Conservation (phyloP, 2,797 vertebrate species). For the Diceros bicornis region DNA sequence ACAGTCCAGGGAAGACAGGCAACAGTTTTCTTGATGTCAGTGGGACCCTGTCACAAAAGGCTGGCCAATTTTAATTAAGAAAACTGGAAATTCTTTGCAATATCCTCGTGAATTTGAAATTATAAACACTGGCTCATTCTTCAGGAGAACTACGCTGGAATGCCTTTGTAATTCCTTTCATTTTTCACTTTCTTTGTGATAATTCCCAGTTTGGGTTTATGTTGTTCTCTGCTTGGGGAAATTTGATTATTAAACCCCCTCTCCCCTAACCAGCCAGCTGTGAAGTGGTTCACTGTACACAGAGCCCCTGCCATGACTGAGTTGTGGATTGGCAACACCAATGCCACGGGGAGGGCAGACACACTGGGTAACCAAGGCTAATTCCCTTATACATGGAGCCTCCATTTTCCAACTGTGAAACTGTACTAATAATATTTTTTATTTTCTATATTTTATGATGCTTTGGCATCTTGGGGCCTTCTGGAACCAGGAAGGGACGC, state of each 20-base stretch:
- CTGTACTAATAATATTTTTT: not conserved
- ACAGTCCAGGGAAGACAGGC: not conserved
- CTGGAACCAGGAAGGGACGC: not conserved
- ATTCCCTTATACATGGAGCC: not conserved
- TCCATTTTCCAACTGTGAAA: not conserved
- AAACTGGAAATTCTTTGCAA: not conserved
- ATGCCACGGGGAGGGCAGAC: not conserved
- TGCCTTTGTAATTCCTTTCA: not conserved
- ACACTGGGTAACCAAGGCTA: not conserved
- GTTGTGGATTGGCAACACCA: not conserved
- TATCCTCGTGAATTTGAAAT: not conserved
- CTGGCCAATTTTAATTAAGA: not conserved
- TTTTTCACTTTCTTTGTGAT: not conserved
- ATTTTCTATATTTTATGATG: not conserved
- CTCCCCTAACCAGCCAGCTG: not conserved
- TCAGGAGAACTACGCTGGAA: not conserved
- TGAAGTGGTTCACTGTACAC: not conserved
- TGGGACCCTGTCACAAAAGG: not conserved
- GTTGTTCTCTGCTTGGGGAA: not conserved
- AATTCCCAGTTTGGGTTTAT: not conserved
- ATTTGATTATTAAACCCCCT: not conserved
- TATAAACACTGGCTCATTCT: not conserved
- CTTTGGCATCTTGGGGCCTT: not conserved
- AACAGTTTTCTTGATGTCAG: not conserved
- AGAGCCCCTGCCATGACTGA: not conserved